These are phyloP conservation scores for Albula glossodonta DNA, from an alignment of 2,113 vertebrate genomes.

Conservation along the genomic window DNA sequence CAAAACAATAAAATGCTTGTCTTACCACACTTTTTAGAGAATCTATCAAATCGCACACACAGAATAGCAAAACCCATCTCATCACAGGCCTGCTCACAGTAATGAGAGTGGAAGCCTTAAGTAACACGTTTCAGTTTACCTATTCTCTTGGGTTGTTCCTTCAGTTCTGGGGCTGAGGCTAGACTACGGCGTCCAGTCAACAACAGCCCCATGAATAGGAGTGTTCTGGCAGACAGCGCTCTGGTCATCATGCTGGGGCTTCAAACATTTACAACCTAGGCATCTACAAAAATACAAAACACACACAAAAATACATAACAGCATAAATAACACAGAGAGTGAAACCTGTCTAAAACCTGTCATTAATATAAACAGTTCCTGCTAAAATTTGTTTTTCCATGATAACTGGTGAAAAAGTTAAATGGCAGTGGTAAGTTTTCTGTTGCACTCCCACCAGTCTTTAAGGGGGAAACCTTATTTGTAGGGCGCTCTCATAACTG, in stretches of 20 bases:
- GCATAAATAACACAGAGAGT: neutral
- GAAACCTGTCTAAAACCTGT: no score
- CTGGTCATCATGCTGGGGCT: conserved; percentile 54
- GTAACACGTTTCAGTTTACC: conserved; percentile 47
- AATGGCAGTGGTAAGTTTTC: no score
- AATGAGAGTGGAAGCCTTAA: neutral
- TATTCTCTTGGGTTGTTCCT: conserved; percentile 65
- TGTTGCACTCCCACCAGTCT: no score
- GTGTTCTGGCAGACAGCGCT: conserved; percentile 46
- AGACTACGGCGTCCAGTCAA: conserved; percentile 55
- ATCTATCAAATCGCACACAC: no score
- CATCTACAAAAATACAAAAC: conserved; percentile 43
- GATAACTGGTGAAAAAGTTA: no score
- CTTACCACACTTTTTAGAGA: no score
- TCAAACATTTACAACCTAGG: conserved; percentile 23
- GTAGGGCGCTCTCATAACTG: no score
- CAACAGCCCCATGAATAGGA: conserved; percentile 66
- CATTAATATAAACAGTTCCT: no score
- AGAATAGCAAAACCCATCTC: no score
- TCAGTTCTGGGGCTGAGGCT: conserved; percentile 55
- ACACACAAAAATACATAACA: neutral
- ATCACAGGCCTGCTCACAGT: neutral
- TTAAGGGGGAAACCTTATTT: no score
- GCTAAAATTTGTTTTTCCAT: no score
- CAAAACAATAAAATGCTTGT: no score